Percentiles rank a stretch among this genome's conserved stretches.
These are phyloP conservation scores for Triplophysa dalaica DNA, from an alignment of 2,113 vertebrate species.

Conservation along the genomic window DNA sequence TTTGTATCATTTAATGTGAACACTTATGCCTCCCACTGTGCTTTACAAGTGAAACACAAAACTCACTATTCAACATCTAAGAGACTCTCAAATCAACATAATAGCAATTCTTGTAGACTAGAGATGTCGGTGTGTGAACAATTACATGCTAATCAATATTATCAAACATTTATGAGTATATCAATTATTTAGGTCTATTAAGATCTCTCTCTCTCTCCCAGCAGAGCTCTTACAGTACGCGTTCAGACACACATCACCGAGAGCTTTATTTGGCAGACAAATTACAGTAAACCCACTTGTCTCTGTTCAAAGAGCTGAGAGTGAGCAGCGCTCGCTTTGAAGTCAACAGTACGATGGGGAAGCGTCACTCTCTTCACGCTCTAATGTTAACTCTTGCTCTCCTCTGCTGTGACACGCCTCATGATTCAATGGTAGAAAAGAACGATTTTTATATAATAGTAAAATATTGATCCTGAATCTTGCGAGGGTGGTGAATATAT, in stretches of 20 bases:
- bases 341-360: constrained; percentile 39
- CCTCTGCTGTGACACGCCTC: not conserved
- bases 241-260: constrained; percentile 17
- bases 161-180: constrained; percentile 33
- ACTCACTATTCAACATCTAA: not conserved
- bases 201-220: constrained; percentile 13
- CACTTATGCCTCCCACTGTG: too few relatives aligned
- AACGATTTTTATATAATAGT: too few relatives aligned
- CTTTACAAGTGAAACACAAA: not conserved
- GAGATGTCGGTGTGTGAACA: constrained; percentile 17
- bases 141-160: constrained; percentile 41
- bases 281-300: constrained; percentile 38
- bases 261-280: constrained; percentile 40
- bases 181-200: constrained; percentile 31
- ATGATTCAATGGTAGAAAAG: too few relatives aligned
- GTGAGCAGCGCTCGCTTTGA: constrained; percentile 38
- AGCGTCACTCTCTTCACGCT: constrained; percentile 21
- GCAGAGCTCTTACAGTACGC: constrained; percentile 22
- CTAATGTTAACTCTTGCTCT: constrained; percentile 17
- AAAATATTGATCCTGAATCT: too few relatives aligned
- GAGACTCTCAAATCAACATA: constrained; percentile 11
- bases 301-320: constrained; percentile 40
- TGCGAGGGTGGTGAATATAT: too few relatives aligned
- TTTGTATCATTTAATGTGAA: not conserved
- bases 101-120: constrained; percentile 22